Evolutionary conservation across 2,113 vertebrate species (phyloP), one percentile per base, ranked within the genome.

Genomic region (Podocnemis expansa): DNA sequence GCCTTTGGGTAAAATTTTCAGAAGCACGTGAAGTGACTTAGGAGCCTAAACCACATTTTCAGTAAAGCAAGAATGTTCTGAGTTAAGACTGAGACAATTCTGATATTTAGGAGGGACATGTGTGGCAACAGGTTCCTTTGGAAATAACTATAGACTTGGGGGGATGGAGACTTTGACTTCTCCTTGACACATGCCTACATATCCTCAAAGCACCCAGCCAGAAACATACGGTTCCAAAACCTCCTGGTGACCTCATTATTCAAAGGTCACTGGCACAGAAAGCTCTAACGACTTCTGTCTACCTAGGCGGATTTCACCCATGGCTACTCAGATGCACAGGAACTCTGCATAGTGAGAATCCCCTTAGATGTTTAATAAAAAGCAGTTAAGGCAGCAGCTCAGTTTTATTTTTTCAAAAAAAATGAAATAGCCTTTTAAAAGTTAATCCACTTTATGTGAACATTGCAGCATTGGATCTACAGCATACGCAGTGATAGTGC

Each of bases 161-260:
- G 45, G 95, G 88, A 82, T 86, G 88, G 93, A 96, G 96, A n/a
- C 87, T 96, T 75, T 96, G 91, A 93, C 94, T 93, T 96, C 93
- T 93, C 84, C 84, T 97, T 96, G 96, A 93, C 90, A 94, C 90
- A 91, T 86, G 94, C 96, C 94, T 91, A 96, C 93, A 97, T 94
- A 96, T 94, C 94, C 97, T 96, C 82, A 90, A 80, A 95, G 91
- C 95, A 97, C 95, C 95, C 96, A 87, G 90, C 12, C 78, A 94
- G 84, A 90, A 80, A 90, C 91, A 96, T 78, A 91, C 75, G 94
- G 88, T 85, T 93, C 93, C 93, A 83, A 93, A 97, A 95, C 94
- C 90, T 96, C 75, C 13, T 75, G 0, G 1, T 87, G 94, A 95
- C 96, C 94, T 94, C 96, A 94, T 97, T 97, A 95, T 82, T 93